phyloP scores from a whole-genome alignment of 2,797 vertebrate species.

The Onychomys torridus region DNA sequence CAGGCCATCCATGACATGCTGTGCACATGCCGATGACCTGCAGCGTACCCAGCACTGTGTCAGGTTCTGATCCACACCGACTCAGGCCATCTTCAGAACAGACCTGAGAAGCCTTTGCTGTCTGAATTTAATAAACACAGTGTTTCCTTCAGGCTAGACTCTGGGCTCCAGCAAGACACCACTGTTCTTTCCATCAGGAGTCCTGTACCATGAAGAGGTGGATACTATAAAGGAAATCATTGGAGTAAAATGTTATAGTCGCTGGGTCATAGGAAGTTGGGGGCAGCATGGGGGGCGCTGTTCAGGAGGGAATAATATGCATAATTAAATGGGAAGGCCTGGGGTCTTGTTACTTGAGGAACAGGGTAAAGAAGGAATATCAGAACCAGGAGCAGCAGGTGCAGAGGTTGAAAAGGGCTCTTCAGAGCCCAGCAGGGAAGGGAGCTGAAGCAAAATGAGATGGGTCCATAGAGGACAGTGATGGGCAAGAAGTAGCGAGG shows the following conservation, averaged over 20 bases:
- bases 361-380: fast-evolving
- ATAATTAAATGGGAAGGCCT: background rate
- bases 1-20: no score
- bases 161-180: background rate
- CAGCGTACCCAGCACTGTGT: fast-evolving
- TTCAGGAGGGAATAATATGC: background rate
- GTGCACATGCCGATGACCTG: no score
- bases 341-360: background rate
- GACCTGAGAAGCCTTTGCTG: background rate
- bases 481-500: background rate
- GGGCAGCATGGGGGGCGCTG: background rate
- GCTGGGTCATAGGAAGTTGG: background rate
- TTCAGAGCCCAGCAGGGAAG: background rate
- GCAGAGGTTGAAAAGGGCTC: background rate
- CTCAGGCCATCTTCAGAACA: background rate
- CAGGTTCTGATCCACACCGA: background rate
- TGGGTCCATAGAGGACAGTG: fast-evolving
- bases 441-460: background rate
- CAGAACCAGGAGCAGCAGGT: background rate
- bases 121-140: background rate
- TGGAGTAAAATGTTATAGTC: background rate
- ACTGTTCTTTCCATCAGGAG: background rate
- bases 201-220: background rate
- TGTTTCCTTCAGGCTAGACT: background rate
- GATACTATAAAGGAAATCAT: background rate